Percentiles rank a stretch among this genome's conserved stretches.
phyloP scores from a whole-genome alignment of 2,113 vertebrate species.

The human region GRCh38 chr6:102562001-102562500 shows the following conservation, averaged over 20 bases:
- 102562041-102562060: neutral
- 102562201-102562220: neutral
- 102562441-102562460: neutral
- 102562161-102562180: neutral
- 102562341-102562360: neutral
- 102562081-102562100: neutral
- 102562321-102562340: neutral
- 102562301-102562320: constrained; percentile 14
- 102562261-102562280: neutral
- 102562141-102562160: neutral
- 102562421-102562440: neutral
- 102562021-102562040: neutral
- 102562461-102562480: neutral
- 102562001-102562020: neutral
- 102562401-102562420: neutral
- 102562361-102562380: neutral
- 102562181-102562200: neutral
- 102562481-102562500: neutral
- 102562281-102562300: constrained; percentile 20
- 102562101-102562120: neutral
- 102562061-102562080: neutral
- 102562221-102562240: neutral
- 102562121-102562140: neutral
- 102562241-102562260: neutral
- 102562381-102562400: neutral